phyloP scores from a whole-genome alignment of 2,113 vertebrate species.

The Canis aureus region DNA sequence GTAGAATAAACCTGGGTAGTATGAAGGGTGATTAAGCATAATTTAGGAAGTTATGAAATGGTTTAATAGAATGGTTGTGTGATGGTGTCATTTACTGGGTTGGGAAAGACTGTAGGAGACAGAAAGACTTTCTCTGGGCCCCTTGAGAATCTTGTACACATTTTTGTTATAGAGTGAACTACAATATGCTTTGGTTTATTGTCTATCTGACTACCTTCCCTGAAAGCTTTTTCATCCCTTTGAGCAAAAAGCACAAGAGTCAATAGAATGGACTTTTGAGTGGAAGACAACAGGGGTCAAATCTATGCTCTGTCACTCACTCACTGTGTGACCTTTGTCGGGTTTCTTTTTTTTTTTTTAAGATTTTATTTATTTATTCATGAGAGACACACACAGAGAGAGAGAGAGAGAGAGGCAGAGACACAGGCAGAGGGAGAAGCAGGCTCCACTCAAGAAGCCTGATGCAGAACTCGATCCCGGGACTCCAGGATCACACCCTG shows the following conservation, averaged over 20 bases:
- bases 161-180: neutral
- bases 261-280: neutral
- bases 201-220: neutral
- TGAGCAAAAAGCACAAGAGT: neutral
- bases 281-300: neutral
- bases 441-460: too few relatives aligned
- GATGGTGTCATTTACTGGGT: neutral
- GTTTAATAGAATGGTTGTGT: neutral
- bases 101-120: neutral
- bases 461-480: too few relatives aligned
- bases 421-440: too few relatives aligned
- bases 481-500: too few relatives aligned
- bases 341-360: too few relatives aligned
- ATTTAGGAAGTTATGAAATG: neutral
- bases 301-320: neutral
- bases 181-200: neutral
- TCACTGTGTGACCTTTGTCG: neutral
- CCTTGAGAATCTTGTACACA: neutral
- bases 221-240: neutral
- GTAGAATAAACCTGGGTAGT: neutral
- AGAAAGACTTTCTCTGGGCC: neutral
- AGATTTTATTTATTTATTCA: too few relatives aligned
- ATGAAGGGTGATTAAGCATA: neutral
- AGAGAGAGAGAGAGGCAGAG: too few relatives aligned
- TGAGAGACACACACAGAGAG: too few relatives aligned